Conservation (phyloP, 2,797 vertebrate genomes). For the Phrynocephalus vlangalii region DNA sequence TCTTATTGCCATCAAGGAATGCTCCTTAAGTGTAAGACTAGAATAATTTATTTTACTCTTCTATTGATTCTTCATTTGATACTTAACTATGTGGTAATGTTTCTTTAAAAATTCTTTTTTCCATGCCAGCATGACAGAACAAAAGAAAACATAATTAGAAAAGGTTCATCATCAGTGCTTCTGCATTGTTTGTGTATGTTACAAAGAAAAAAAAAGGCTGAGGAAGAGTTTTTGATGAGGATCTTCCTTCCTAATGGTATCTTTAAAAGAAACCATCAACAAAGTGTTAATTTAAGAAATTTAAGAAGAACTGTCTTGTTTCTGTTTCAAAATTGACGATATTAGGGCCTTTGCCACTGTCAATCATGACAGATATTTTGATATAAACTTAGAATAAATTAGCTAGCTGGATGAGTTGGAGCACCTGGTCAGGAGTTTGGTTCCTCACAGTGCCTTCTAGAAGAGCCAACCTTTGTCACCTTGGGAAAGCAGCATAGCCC, state of each 20-base stretch:
- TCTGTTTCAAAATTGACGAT: neutral
- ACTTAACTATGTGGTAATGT: neutral
- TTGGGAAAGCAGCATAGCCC: no score
- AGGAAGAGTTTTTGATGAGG: neutral
- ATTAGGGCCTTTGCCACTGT: no score
- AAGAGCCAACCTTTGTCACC: no score
- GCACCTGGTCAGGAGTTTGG: no score
- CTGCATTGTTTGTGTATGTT: neutral
- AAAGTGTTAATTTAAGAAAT: neutral
- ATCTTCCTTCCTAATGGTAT: neutral
- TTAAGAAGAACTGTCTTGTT: neutral
- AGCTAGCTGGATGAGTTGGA: no score
- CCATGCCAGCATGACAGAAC: neutral
- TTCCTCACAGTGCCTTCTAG: no score
- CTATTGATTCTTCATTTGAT: conserved; percentile 15
- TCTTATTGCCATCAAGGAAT: neutral
- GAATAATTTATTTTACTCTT: conserved; percentile 16
- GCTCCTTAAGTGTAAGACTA: conserved; percentile 1
- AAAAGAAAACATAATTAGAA: conserved; percentile 1
- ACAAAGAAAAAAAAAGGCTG: neutral
- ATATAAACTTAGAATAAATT: no score
- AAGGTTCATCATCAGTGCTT: conserved; percentile 21
- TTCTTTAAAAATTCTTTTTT: neutral
- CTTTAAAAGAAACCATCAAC: neutral
- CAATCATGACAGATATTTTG: no score